Base-by-base conservation (phyloP, 2,113 vertebrate species). In the Chaetodon auriga region DNA sequence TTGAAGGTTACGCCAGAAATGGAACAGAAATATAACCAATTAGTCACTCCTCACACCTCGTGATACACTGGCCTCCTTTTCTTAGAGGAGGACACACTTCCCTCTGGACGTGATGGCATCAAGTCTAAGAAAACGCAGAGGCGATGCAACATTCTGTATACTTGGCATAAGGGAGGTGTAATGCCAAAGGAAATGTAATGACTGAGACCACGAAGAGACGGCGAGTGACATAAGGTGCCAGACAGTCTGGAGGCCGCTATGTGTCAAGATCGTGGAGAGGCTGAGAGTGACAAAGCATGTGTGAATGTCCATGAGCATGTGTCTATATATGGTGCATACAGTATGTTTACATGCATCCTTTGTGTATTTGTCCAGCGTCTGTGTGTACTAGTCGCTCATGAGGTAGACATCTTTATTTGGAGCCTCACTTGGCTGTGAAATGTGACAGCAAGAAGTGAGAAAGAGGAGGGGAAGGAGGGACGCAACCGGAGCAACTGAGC, bases 161-260 rank as follows among this genome's bases (percentile, higher is more conserved):
- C 75, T 69, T 82, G 82, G 78, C 80, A 75, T 79, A 61, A 65
- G 63, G 64, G 65, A 58, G 66, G 72, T 68, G 63, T 46, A 53
- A 62, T 65, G 21, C 60, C 21, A 21, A 51, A 54, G 63, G 62
- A 80, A 83, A 66, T 62, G 84, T 65, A 80, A 85, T 49, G 77
- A 81, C 60, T 48, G 75, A 43, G 0, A 53, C 62, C 21, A 65
- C 48, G 69, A 53, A 89, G 78, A 53, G 19, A 77, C 25, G n/a
- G 60, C 65, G 49, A 82, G 15, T 64, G 30, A 77, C 76, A 25
- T 10, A 62, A 77, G 86, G 89, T 85, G 86, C 91, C 90, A 91
- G 89, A 92, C 85, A 80, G 91, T 91, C 89, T 92, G 92, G 78
- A 85, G 71, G 70, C 82, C 41, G 25, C 77, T 78, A 81, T 63